Base-by-base conservation (phyloP, 2,888 invertebrate species). In the Melangyna quadrimaculata region DNA sequence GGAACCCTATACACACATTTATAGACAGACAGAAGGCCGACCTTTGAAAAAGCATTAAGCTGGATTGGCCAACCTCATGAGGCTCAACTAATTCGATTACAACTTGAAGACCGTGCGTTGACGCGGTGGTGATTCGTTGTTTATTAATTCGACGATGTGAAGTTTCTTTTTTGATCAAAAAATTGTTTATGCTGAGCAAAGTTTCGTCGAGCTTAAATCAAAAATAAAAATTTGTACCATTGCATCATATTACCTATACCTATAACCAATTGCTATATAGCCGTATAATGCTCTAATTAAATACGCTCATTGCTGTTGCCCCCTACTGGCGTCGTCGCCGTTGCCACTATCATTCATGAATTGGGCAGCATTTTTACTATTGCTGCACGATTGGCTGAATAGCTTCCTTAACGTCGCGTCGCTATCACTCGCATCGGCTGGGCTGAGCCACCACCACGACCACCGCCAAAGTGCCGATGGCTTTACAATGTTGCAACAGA, bases 211-310 rank as follows among this genome's bases (percentile, higher is more conserved):
- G 37, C 24, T 43, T 40, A 63, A 45, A 45, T 65, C 27, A 27
- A 32, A 65, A 61, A 61, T 61, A n/a, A 61, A 37, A 79, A 67
- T 51, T 59, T 79, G 73, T 73, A 61, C 19, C n/a, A 51, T 79
- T 84, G 83, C 79, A 65, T 83, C 83, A 83, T 19, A 24, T 22
- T n/a, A 22, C 12, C 10, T n/a, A 32, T 14, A n/a, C 40, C 14
- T 14, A n/a, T 8, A n/a, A n/a, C 5, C 45, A 1, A 24, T 14
- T 14, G 48, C 22, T 48, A 19, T 17, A 32, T 51, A 37, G 43
- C 61, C 59, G 53, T 72, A 75, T 37, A 75, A 53, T 51, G 48
- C 79, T 71, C 74, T 79, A 79, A 79, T 84, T 84, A 71, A 84
- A 79, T 63, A 53, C 79, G 70, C 65, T 78, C 65, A 73, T 57